Evolutionary conservation across 2,797 vertebrate genomes (phyloP).

Genomic region (Lophius americanus): DNA sequence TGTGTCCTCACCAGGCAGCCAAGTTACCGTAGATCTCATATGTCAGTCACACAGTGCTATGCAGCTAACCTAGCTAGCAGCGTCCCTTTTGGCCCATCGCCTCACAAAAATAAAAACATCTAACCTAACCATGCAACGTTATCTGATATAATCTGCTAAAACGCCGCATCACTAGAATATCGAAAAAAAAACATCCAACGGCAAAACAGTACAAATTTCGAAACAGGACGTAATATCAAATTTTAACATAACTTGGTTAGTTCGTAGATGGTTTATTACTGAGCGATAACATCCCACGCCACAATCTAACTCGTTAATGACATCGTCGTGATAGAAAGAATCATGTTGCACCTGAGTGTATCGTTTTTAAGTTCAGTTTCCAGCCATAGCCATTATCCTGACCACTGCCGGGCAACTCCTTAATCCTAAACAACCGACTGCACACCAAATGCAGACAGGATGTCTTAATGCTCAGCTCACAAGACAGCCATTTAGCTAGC

Average conservation of each 20-base stretch:
- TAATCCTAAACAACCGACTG: constrained; percentile 78
- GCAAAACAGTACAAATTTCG: constrained; percentile 22
- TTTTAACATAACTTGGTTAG: constrained; percentile 52
- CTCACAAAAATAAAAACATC: constrained; percentile 22
- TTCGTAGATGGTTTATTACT: constrained; percentile 61
- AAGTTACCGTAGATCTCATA: not conserved
- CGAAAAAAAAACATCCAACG: not conserved
- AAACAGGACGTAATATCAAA: constrained; percentile 39
- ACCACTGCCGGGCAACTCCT: constrained; percentile 78
- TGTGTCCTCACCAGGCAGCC: not conserved
- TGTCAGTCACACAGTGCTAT: constrained; percentile 4
- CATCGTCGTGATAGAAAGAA: not conserved
- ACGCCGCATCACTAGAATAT: not conserved
- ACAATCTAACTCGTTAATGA: constrained; percentile 23
- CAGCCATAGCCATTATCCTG: constrained; percentile 43
- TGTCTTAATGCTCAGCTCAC: constrained; percentile 60
- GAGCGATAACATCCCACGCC: constrained; percentile 40
- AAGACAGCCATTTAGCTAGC: constrained; percentile 65
- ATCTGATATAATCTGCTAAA: constrained; percentile 15
- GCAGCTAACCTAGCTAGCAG: constrained; percentile 51
- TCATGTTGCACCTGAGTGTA: constrained; percentile 46
- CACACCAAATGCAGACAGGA: constrained; percentile 49
- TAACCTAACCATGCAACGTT: constrained; percentile 22
- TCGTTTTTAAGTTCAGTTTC: constrained; percentile 44
- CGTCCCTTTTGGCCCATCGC: constrained; percentile 52